Evolutionary conservation across 2,797 vertebrate species (phyloP).

Genomic region (Pogoniulus pusillus): DNA sequence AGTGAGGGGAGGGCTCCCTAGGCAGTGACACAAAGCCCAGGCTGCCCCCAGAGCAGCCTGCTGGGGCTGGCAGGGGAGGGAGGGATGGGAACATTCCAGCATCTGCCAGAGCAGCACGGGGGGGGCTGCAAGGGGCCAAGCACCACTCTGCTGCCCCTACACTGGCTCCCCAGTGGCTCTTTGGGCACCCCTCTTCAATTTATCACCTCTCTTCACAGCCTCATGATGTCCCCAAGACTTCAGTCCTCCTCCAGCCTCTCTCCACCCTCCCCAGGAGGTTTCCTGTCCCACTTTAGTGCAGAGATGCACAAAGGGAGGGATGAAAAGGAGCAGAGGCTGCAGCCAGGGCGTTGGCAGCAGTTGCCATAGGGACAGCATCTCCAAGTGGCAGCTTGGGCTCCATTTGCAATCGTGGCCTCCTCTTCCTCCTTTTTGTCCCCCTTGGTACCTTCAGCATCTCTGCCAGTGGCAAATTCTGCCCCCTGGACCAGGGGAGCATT

Average conservation of each 20-base stretch:
- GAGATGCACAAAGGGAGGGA: background rate
- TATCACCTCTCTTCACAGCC: background rate
- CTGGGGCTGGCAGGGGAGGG: background rate
- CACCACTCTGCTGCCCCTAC: rapidly evolving
- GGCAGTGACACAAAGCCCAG: background rate
- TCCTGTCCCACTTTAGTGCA: background rate
- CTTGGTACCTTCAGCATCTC: background rate
- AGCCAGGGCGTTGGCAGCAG: background rate
- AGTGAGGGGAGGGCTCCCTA: no score
- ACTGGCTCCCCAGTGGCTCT: background rate
- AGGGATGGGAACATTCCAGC: background rate
- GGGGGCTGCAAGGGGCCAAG: background rate
- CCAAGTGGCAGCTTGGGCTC: background rate
- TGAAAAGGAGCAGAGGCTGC: background rate
- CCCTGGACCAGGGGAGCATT: rapidly evolving
- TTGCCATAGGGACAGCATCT: slow-evolving; percentile 35
- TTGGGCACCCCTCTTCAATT: rapidly evolving
- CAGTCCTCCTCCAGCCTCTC: background rate
- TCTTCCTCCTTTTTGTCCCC: background rate
- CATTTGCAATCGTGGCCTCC: background rate
- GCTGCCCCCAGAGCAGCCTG: background rate
- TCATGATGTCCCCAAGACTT: rapidly evolving
- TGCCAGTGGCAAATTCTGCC: background rate
- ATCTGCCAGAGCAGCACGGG: background rate
- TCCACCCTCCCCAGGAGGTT: background rate